Percentiles rank a stretch among this genome's conserved stretches.
phyloP scores from a whole-genome alignment of 1,140 invertebrate genomes.

The Copidosoma floridanum region DNA sequence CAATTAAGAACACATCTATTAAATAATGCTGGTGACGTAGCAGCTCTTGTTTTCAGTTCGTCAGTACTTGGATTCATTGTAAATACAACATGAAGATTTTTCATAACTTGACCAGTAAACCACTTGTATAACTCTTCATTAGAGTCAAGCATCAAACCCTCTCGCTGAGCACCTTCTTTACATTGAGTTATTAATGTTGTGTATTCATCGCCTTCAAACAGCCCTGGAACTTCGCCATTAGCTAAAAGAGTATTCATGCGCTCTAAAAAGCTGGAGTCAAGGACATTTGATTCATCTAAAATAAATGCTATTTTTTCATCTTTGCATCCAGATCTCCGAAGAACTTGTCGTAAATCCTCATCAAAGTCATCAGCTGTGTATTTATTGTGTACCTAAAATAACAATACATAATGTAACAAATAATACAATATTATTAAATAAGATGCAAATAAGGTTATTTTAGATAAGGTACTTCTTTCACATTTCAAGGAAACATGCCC shows the following conservation, averaged over 20 bases:
- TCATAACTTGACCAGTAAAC: conserved; percentile 98
- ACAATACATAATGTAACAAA: background rate
- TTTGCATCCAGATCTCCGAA: conserved; percentile 93
- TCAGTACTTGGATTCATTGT: conserved; percentile 99
- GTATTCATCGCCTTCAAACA: conserved; percentile 94
- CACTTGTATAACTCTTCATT: conserved; percentile 98
- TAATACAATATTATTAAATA: too few relatives aligned
- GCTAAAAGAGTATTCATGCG: conserved; percentile 98
- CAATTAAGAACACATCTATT: conserved; percentile 99
- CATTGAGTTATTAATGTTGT: conserved; percentile 99
- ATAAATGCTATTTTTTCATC: conserved; percentile 99
- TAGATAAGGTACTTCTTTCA: too few relatives aligned
- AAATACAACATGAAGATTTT: conserved; percentile 98
- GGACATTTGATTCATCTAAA: conserved; percentile 97
- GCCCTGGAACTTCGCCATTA: conserved; percentile 96
- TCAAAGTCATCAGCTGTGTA: conserved; percentile 99
- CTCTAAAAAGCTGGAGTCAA: conserved; percentile 98
- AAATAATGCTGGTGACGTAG: conserved; percentile 98
- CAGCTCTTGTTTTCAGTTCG: conserved; percentile 95
- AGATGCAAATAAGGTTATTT: too few relatives aligned
- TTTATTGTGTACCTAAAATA: conserved; percentile 90
- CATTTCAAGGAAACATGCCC: too few relatives aligned
- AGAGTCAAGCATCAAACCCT: conserved; percentile 97
- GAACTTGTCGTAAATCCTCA: conserved; percentile 92
- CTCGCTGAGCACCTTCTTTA: conserved; percentile 96